A percentile compares a stretch with the other conserved stretches of the same genome.
Conservation (phyloP, 2,113 vertebrate species). For the Todiramphus saurophagus region DNA sequence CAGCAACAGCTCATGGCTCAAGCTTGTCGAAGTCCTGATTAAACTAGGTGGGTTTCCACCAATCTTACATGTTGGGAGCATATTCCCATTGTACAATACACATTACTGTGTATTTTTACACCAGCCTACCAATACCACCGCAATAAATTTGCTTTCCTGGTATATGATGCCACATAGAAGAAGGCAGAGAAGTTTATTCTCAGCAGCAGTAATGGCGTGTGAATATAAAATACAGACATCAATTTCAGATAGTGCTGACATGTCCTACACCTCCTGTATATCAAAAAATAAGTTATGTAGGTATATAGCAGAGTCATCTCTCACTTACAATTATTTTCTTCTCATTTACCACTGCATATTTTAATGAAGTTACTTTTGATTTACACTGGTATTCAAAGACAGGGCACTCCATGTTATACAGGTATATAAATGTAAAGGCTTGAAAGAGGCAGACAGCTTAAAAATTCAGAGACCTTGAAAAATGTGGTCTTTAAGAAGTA, state of each 20-base stretch:
- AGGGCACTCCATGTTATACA: background rate
- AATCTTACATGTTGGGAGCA: background rate
- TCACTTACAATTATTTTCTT: constrained; percentile 13
- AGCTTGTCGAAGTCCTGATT: background rate
- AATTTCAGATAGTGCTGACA: background rate
- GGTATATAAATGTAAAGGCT: background rate
- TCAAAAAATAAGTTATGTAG: background rate
- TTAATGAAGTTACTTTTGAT: constrained; percentile 30
- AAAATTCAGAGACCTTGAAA: constrained; percentile 16
- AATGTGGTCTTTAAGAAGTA: background rate
- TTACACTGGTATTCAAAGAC: background rate
- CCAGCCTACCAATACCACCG: background rate
- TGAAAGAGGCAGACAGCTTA: background rate
- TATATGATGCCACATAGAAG: background rate
- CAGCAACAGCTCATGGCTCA: background rate
- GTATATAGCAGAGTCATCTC: background rate
- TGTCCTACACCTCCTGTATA: background rate
- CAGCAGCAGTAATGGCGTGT: background rate
- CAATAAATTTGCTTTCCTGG: background rate
- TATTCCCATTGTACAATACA: background rate
- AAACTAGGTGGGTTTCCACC: background rate
- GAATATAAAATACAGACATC: constrained; percentile 3
- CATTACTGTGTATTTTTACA: background rate
- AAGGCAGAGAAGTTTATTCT: background rate
- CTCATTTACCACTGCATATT: background rate